A percentile compares a stretch with the other conserved stretches of the same genome.
Evolutionary conservation across 2,888 invertebrate species (phyloP).

Genomic region (Seladonia tumulorum): DNA sequence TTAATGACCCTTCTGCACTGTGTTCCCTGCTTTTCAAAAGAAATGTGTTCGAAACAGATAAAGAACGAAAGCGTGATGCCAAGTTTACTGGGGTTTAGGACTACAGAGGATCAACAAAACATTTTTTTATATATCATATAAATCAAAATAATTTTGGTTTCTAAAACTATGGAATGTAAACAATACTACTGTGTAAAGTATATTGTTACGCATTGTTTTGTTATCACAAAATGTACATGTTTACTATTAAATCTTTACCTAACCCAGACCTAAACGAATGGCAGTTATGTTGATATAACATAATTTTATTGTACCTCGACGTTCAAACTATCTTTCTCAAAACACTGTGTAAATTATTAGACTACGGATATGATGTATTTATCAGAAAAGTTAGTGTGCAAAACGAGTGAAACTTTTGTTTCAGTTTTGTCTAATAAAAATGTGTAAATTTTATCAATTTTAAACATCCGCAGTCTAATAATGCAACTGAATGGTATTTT

Average conservation of each 20-base stretch:
- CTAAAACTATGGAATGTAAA: neutral
- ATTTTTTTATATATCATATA: neutral
- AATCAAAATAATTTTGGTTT: neutral
- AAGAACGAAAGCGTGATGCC: neutral
- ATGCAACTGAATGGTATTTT: neutral
- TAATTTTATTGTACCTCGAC: neutral
- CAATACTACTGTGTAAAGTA: neutral
- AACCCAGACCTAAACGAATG: neutral
- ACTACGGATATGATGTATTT: neutral
- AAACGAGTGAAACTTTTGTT: neutral
- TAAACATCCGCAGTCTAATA: neutral
- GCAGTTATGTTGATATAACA: neutral
- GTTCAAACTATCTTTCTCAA: constrained; percentile 6
- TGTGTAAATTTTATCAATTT: neutral
- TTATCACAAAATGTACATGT: neutral
- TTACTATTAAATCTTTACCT: neutral
- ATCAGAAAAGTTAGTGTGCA: neutral
- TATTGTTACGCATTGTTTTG: neutral
- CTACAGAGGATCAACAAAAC: neutral
- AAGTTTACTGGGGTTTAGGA: neutral
- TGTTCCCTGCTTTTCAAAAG: neutral
- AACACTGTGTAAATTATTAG: neutral
- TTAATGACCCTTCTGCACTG: neutral
- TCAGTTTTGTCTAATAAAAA: neutral
- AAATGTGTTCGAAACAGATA: neutral